Conservation (phyloP, 2,797 vertebrate genomes). For the Takifugu ocellatus region DNA sequence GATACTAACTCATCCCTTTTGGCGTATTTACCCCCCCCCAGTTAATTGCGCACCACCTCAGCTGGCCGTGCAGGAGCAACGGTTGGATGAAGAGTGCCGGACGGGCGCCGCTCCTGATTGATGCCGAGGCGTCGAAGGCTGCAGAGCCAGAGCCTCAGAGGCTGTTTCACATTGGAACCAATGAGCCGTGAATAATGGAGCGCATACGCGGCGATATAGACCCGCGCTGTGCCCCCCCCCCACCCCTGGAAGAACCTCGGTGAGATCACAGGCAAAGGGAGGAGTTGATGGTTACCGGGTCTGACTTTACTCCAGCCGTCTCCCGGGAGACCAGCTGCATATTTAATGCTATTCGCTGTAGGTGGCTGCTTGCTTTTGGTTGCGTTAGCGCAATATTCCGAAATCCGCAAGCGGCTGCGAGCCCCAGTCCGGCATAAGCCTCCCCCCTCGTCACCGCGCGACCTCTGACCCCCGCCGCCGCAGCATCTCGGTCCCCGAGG, state of each 20-base stretch:
- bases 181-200: slow-evolving; percentile 60
- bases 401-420: background rate
- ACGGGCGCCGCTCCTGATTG: slow-evolving; percentile 15
- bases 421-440: background rate
- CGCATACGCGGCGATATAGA: slow-evolving; percentile 30
- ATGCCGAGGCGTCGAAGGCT: background rate
- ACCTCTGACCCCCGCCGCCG: slow-evolving; percentile 44
- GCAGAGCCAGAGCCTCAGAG: no score
- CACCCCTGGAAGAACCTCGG: slow-evolving; percentile 10
- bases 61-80: slow-evolving; percentile 60
- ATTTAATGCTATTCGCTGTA: slow-evolving; percentile 6
- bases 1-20: slow-evolving; percentile 54
- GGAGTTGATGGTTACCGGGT: slow-evolving; percentile 26
- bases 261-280: slow-evolving; percentile 22
- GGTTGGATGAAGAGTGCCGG: slow-evolving; percentile 57
- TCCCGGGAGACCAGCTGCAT: background rate
- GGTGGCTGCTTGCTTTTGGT: slow-evolving; percentile 2
- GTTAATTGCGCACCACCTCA: slow-evolving; percentile 63
- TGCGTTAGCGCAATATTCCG: background rate
- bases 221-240: slow-evolving; percentile 4
- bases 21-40: slow-evolving; percentile 42
- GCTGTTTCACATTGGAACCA: slow-evolving; percentile 37
- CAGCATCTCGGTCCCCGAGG: slow-evolving; percentile 34
- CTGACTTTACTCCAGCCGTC: slow-evolving; percentile 27
- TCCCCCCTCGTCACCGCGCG: slow-evolving; percentile 21